A percentile compares a stretch with the other conserved stretches of the same genome.
Evolutionary conservation across 53 echinoderm and acorn worm species (phyloP).

Genomic region (Actinopyga echinites): DNA sequence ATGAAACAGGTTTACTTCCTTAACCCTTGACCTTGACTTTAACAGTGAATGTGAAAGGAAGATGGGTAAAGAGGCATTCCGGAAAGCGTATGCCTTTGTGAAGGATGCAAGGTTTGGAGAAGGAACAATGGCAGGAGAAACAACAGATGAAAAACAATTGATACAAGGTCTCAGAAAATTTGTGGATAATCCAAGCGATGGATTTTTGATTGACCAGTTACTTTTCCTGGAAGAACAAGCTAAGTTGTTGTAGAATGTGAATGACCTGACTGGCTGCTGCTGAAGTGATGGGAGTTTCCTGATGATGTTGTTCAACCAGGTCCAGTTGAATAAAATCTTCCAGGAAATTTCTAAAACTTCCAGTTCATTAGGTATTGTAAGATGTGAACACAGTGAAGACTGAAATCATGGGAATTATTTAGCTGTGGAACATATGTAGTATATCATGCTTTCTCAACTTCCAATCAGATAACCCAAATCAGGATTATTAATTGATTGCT

Average conservation of each 20-base stretch:
- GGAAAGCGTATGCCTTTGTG: slow-evolving; percentile 82
- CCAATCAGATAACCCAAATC: no score
- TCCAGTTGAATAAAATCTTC: no score
- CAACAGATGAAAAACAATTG: slow-evolving; percentile 82
- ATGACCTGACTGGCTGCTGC: no score
- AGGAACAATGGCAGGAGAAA: slow-evolving; percentile 49
- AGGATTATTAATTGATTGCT: no score
- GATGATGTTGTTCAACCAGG: no score
- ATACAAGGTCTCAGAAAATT: slow-evolving; percentile 79
- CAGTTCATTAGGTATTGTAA: no score
- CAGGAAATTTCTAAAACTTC: no score
- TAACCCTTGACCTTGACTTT: slow-evolving; percentile 13
- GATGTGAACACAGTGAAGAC: no score
- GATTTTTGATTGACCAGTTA: slow-evolving; percentile 95
- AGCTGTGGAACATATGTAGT: no score
- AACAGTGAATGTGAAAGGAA: slow-evolving; percentile 95
- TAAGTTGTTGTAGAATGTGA: slow-evolving; percentile 30
- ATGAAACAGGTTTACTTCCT: slow-evolving; percentile 34
- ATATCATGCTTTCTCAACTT: no score
- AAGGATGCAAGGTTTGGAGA: slow-evolving; percentile 91
- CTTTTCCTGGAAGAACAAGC: slow-evolving; percentile 96
- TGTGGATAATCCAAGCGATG: slow-evolving; percentile 91
- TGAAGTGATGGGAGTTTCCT: no score
- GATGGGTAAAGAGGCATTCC: slow-evolving; percentile 80
- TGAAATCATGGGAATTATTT: no score